Evolutionary conservation across 2,888 invertebrate genomes (phyloP), one percentile per base, ranked within the genome.

Genomic region (Rhimphoctona megacephalus): DNA sequence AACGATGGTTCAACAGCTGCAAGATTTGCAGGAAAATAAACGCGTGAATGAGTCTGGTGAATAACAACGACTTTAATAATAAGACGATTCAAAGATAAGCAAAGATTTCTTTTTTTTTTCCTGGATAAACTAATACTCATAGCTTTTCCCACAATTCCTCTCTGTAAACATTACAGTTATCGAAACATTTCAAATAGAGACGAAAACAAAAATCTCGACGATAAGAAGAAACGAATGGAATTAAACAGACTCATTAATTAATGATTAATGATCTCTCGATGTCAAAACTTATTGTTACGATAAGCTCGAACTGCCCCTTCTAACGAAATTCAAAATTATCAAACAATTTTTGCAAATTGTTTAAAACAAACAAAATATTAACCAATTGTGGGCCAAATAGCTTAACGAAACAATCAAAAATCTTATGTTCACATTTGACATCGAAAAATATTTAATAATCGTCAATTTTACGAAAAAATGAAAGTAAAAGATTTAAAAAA

Each of bases 61-160:
- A 80, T 49, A 72, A 80, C 61, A 80, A 61, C 30, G 54, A n/a
- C 43, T 19, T 78, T 19, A 43, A 77, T 19, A 76, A 69, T 14
- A 64, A 49, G 17, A 76, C 39, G 36, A 25, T n/a, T 3, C 46
- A 14, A 46, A 67, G 49, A 81, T 69, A 43, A 77, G 39, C 46
- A 70, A 36, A 70, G 39, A 46, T 39, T 36, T 46, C n/a, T 19
- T 72, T 1, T 43, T 1, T 43, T 43, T 64, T 22, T 70, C 9
- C 25, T 70, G 49, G n/a, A 78, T 39, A 9, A 77, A 67, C 39
- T 54, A 46, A 70, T 36, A 36, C 30, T 61, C 46, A 57, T 33
- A n/a, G 57, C 25, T 70, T 70, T 43, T 57, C 39, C 69, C 25
- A 70, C 39, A 30, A 22, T 19, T 30, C 39, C 11, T 17, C 22